Percentiles rank a stretch among this genome's conserved stretches.
These are phyloP conservation scores for Carduelis carduelis DNA, from an alignment of 2,797 vertebrate species.

Conservation along the genomic window DNA sequence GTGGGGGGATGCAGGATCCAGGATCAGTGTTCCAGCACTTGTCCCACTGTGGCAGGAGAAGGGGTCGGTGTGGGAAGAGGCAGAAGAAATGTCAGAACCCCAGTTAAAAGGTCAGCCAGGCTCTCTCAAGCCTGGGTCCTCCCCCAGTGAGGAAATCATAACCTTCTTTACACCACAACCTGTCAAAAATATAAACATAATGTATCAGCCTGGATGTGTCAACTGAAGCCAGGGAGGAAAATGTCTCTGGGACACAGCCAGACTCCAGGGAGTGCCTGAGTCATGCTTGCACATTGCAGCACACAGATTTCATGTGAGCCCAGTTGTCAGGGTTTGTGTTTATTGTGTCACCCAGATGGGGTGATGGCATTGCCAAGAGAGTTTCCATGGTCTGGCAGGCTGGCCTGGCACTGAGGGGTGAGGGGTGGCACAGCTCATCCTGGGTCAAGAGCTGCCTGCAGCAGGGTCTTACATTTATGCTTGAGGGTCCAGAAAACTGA, in stretches of 20 bases:
- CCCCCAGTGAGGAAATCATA: background rate
- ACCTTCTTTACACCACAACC: background rate
- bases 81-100: background rate
- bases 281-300: background rate
- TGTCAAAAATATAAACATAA: slow-evolving; percentile 3
- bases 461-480: background rate
- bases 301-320: background rate
- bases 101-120: slow-evolving; percentile 25
- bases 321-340: background rate
- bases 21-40: background rate
- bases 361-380: background rate
- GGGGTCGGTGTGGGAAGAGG: background rate
- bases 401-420: background rate
- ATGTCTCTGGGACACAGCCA: background rate
- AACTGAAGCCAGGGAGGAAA: background rate
- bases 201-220: background rate
- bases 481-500: background rate
- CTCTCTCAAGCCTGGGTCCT: background rate
- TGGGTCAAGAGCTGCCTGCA: background rate
- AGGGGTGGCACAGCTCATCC: background rate
- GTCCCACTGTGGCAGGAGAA: background rate
- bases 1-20: background rate
- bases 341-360: background rate
- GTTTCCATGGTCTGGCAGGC: background rate
- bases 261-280: background rate